Percentiles rank a stretch among this genome's conserved stretches.
phyloP scores from a whole-genome alignment of 2,888 invertebrate species.

The Serrognathus titanus region DNA sequence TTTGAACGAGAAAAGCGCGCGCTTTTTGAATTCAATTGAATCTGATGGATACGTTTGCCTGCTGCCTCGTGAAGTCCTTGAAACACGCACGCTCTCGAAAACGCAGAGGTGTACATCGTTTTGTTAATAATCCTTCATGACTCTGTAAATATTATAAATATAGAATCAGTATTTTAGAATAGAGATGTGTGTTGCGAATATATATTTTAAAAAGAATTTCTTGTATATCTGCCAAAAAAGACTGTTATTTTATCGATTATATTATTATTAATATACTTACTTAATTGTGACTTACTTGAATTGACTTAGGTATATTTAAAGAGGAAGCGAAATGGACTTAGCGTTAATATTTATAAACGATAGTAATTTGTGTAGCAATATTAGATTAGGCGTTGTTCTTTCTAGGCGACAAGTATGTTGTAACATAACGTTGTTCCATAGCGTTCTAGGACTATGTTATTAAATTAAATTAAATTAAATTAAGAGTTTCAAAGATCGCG shows the following conservation, averaged over 20 bases:
- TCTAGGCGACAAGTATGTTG: slow-evolving; percentile 23
- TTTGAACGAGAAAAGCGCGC: too few relatives aligned
- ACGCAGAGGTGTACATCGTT: too few relatives aligned
- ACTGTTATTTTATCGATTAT: slow-evolving; percentile 43
- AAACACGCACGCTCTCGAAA: too few relatives aligned
- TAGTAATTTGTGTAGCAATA: slow-evolving; percentile 37
- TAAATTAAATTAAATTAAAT: slow-evolving; percentile 6
- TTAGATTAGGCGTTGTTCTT: slow-evolving; percentile 25
- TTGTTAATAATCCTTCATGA: slow-evolving; percentile 1
- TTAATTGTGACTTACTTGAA: slow-evolving; percentile 1
- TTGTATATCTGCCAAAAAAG: slow-evolving; percentile 45
- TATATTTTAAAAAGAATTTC: slow-evolving; percentile 28
- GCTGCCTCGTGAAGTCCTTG: too few relatives aligned
- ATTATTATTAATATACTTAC: slow-evolving; percentile 18
- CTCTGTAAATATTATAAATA: slow-evolving; percentile 25
- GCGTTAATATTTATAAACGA: slow-evolving; percentile 24
- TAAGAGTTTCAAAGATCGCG: slow-evolving; percentile 9
- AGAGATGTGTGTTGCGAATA: slow-evolving; percentile 27
- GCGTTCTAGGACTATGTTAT: slow-evolving; percentile 5
- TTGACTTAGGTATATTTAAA: slow-evolving; percentile 10
- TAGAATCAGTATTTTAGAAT: slow-evolving; percentile 31
- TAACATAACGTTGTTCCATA: slow-evolving; percentile 29
- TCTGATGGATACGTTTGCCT: too few relatives aligned
- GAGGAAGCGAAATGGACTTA: background rate
- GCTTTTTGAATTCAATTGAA: too few relatives aligned